phyloP scores from a whole-genome alignment of 1,140 invertebrate species.

The Augochlora pura region DNA sequence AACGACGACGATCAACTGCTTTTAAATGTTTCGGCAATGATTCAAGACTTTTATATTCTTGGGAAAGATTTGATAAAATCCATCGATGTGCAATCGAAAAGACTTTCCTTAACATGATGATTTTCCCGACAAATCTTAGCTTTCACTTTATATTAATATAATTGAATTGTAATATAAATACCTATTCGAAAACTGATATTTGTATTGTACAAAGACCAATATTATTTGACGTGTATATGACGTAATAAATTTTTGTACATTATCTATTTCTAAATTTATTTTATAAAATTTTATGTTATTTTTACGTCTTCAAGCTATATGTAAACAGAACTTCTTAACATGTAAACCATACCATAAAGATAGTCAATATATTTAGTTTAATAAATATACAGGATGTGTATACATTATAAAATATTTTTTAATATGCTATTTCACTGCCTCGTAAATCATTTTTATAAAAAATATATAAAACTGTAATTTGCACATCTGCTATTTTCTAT shows the following conservation, averaged over 20 bases:
- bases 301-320: not conserved
- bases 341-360: not conserved
- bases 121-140: not conserved
- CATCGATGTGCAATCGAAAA: constrained; percentile 76
- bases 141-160: not conserved
- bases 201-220: not conserved
- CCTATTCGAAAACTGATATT: not conserved
- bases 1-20: constrained; percentile 78
- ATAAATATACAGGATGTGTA: constrained; percentile 26
- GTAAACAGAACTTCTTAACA: not conserved
- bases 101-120: constrained; percentile 33
- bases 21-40: constrained; percentile 84
- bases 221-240: constrained; percentile 1
- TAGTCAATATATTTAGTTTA: constrained; percentile 56
- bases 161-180: constrained; percentile 11
- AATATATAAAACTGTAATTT: not conserved
- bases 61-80: constrained; percentile 83
- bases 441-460: constrained; percentile 9
- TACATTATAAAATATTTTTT: constrained; percentile 16
- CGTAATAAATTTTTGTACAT: not conserved
- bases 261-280: not conserved
- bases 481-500: constrained; percentile 2
- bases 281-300: too few relatives aligned
- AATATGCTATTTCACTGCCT: constrained; percentile 14
- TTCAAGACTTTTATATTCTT: constrained; percentile 88